Evolutionary conservation across 2,797 vertebrate species (phyloP), one percentile per base, ranked within the genome.

Genomic region (Okamejei kenojei): DNA sequence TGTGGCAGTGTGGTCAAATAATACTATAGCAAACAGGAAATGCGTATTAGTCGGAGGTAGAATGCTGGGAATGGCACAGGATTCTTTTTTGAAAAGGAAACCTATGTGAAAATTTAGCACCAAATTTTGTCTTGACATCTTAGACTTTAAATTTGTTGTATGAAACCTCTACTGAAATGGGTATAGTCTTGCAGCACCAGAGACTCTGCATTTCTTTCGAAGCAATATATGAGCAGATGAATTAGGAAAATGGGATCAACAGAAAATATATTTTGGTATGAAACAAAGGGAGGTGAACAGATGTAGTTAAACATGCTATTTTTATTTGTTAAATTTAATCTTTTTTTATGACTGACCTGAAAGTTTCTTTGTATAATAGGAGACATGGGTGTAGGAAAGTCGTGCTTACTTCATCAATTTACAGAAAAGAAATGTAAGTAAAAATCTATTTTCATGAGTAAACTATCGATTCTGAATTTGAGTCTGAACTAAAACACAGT

Each of bases 361-460:
- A 71, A 1, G 94, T 95, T 95, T 93, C 94, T 94, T 95, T 94
- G 92, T n/a, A 63, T 92, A 93, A 93, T 96, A 99, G 99, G 98
- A 94, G 99, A 99, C 96, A 99, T 99, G 99, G 99, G 98, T 94
- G 98, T 99, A 95, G 98, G 98, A 94, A 99, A 99, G 96, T 99
- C 98, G 95, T 99, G 99, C 97, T 98, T 99, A 96, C 98, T 99
- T 96, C 99, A 99, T 95, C 99, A 99, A 65, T 99, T 99, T 96
- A 99, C 98, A 96, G 99, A 99, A 97, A 99, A 99, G 97, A 99
- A 99, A 97, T 99, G 98, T 99, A 97, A 99, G 98, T 98, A 96
- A 94, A 88, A 61, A n/a, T 61, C 26, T 29, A 84, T 45, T 81
- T 35, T 54, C 35, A 7, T 61, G 58, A 82, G 8, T 58, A 9